Evolutionary conservation across 2,888 invertebrate genomes (phyloP), one percentile per base, ranked within the genome.

Genomic region (Sclerodermus sp.): DNA sequence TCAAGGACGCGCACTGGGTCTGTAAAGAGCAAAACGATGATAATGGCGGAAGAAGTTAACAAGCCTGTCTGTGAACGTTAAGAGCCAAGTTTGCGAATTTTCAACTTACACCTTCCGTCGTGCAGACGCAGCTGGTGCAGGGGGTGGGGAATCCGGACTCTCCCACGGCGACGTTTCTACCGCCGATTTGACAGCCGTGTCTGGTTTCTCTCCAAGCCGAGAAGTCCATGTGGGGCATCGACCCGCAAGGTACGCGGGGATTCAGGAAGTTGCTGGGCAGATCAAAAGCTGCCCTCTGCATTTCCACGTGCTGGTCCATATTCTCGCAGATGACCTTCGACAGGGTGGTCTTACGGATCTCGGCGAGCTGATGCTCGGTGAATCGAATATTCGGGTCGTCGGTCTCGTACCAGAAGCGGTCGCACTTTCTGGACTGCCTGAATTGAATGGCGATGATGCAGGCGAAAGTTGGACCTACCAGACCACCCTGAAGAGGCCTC

Each of bases 371-470:
- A 17, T 87, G 85, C 71, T 93, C 92, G 0, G 89, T 89, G 77
- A 95, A 95, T 34, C 88, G 83, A 0, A 90, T 83, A 1, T 85
- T 85, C 0, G 89, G 82, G 72, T 90, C 89, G 62, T 88, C 88
- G 56, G 91, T 94, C 79, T 95, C 95, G 76, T 96, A 96, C 93
- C 96, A 98, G 81, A 90, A 96, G 64, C 97, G 82, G 81, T 98
- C 98, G 70, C 97, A 97, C 71, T 93, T 92, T 62, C 93, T 86
- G 44, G 93, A 80, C 70, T 92, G 91, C 46, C 91, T 82, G 81
- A 96, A 96, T 80, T 97, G 97, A 45, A 92, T 91, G 46, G 93
- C 96, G 64, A 98, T 93, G 67, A 98, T 90, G 73, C 93, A 90
- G 12, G 94, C 95, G 71, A 97, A 90, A 0, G 96, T 96, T 0